Conservation (phyloP, 2,888 invertebrate genomes). For the Tinea semifulvella region DNA sequence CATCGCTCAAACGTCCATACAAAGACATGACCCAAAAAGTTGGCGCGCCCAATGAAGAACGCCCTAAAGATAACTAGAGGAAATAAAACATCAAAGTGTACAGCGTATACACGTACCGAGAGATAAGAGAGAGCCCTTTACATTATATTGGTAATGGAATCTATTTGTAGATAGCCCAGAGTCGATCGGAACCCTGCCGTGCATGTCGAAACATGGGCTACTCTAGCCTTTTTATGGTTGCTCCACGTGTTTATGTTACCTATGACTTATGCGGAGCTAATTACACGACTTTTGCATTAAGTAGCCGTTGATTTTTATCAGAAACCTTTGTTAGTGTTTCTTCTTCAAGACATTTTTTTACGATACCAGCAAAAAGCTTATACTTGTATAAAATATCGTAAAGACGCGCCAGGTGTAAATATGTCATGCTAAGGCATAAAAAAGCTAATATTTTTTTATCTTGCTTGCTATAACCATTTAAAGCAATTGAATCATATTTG, state of each 20-base stretch:
- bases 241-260: slow-evolving; percentile 9
- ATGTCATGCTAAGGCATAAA: no score
- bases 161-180: slow-evolving; percentile 18
- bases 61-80: slow-evolving; percentile 22
- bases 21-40: slow-evolving; percentile 30
- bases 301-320: slow-evolving; percentile 4
- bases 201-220: slow-evolving; percentile 15
- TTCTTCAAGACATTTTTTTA: background rate
- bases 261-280: slow-evolving; percentile 1
- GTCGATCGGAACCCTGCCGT: slow-evolving; percentile 13
- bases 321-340: background rate
- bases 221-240: slow-evolving; percentile 7
- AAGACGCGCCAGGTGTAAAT: no score
- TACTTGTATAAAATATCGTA: no score
- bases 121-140: slow-evolving; percentile 19
- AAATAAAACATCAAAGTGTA: slow-evolving; percentile 53
- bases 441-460: no score
- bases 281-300: slow-evolving; percentile 16
- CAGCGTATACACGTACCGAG: slow-evolving; percentile 8
- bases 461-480: no score
- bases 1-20: slow-evolving; percentile 19
- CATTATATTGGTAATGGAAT: slow-evolving; percentile 19
- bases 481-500: no score
- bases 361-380: no score
- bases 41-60: slow-evolving; percentile 3